Evolutionary conservation across 2,888 invertebrate genomes (phyloP).

Genomic region (Acanthosepion lycidas): DNA sequence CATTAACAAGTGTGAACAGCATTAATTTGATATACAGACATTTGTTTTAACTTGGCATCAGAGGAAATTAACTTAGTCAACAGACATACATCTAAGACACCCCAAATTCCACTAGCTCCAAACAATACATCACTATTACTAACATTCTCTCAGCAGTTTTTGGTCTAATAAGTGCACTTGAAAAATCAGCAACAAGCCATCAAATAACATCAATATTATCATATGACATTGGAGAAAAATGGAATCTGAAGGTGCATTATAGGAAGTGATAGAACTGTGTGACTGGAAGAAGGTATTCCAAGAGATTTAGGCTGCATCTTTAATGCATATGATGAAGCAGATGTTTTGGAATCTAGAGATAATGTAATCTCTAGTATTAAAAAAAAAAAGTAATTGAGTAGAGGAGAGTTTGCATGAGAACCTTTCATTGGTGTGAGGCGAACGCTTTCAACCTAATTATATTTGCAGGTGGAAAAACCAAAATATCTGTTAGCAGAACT

Average conservation of each 20-base stretch:
- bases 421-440: not conserved
- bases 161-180: not conserved
- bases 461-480: not conserved
- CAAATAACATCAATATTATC: not conserved
- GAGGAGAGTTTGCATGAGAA: not conserved
- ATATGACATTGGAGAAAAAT: not conserved
- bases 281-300: not conserved
- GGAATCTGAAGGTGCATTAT: not conserved
- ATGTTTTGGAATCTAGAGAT: not conserved
- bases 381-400: not conserved
- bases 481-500: not conserved
- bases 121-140: not conserved
- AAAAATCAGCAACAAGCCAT: not conserved
- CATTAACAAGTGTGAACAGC: too few species aligned
- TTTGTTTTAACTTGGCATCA: not conserved
- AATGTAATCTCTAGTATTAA: not conserved
- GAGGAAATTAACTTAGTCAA: not conserved
- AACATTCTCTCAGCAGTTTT: not conserved
- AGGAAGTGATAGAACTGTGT: not conserved
- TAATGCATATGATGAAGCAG: not conserved
- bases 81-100: too few species aligned
- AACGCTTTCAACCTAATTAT: constrained; percentile 18
- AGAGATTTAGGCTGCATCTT: not conserved
- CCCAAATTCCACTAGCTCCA: not conserved
- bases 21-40: not conserved